phyloP scores from a whole-genome alignment of 2,113 vertebrate genomes.

The Colinus virginianus region DNA sequence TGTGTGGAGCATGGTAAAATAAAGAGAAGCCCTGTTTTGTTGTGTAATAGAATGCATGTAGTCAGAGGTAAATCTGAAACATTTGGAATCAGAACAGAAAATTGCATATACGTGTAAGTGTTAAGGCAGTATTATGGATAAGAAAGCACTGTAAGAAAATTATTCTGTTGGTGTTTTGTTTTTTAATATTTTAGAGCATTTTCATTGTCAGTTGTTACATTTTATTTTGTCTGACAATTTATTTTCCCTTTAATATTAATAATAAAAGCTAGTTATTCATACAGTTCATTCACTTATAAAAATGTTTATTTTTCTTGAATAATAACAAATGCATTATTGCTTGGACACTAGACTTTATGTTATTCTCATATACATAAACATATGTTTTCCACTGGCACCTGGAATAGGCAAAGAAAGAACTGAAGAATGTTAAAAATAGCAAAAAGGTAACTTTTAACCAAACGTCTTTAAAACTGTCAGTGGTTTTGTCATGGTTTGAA shows the following conservation, averaged over 20 bases:
- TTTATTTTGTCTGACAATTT: background rate
- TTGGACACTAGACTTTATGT: background rate
- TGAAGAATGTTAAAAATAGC: background rate
- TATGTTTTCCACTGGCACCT: background rate
- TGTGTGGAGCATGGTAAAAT: background rate
- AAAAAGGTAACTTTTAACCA: background rate
- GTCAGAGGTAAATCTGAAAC: background rate
- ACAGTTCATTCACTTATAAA: background rate
- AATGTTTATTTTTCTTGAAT: background rate
- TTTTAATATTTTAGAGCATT: background rate
- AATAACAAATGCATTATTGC: background rate
- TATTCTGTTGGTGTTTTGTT: background rate
- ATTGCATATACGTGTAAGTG: background rate
- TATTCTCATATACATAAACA: background rate
- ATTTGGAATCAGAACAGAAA: background rate
- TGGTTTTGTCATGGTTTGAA: no score
- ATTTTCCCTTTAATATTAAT: background rate
- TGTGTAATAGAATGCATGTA: background rate
- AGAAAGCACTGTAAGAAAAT: background rate
- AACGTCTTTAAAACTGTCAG: background rate
- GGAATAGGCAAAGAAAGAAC: background rate
- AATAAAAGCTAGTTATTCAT: constrained; percentile 14
- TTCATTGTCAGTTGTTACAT: background rate
- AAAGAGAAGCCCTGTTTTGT: background rate
- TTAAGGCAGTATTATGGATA: background rate